phyloP scores from a whole-genome alignment of 2,797 vertebrate genomes.

The Semotilus atromaculatus region DNA sequence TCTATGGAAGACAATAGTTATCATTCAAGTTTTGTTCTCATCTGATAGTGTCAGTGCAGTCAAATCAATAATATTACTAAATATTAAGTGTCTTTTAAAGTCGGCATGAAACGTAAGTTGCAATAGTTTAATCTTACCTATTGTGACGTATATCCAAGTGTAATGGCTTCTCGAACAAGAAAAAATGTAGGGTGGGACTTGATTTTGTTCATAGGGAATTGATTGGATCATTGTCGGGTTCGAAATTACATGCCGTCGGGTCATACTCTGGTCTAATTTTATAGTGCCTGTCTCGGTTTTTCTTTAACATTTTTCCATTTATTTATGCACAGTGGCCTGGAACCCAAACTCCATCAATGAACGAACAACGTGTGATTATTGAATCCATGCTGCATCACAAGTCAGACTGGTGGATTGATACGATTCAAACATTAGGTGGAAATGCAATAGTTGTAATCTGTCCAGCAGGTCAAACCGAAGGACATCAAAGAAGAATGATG shows the following conservation, averaged over 20 bases:
- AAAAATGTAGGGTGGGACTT: background rate
- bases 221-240: background rate
- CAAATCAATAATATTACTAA: background rate
- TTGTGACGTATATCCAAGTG: background rate
- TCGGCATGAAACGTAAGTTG: background rate
- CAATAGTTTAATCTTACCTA: background rate
- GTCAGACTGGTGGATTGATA: background rate
- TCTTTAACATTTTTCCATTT: too few species aligned
- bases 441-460: background rate
- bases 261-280: too few species aligned
- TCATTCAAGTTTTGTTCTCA: background rate
- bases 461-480: background rate
- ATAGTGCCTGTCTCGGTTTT: too few species aligned
- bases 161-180: background rate
- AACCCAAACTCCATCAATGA: background rate
- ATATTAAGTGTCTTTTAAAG: background rate
- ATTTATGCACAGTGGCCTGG: background rate
- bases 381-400: background rate
- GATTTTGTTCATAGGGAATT: background rate
- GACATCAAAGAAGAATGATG: slow-evolving; percentile 17
- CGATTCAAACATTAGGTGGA: background rate
- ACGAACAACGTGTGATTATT: background rate
- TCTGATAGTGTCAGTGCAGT: background rate
- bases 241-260: too few species aligned
- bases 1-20: too few species aligned